phyloP scores from a whole-genome alignment of 1,140 invertebrate genomes.

The Nasonia longicornis region DNA sequence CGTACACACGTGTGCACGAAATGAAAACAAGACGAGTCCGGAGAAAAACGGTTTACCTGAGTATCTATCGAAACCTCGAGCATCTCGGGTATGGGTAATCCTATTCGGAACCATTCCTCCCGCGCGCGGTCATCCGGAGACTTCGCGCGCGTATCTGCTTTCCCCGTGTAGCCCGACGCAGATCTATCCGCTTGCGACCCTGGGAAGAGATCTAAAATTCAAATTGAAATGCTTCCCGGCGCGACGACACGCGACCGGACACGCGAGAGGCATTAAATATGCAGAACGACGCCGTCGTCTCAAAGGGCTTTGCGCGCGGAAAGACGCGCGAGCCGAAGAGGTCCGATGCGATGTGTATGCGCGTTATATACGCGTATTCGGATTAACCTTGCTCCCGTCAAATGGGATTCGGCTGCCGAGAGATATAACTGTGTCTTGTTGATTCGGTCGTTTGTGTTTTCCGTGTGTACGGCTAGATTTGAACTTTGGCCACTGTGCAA shows the following conservation, averaged over 20 bases:
- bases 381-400: slow-evolving; percentile 15
- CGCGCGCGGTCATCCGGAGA: slow-evolving; percentile 28
- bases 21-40: slow-evolving; percentile 15
- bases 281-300: slow-evolving; percentile 56
- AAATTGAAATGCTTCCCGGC: slow-evolving; percentile 61
- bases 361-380: background rate
- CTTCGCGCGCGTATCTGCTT: slow-evolving; percentile 44
- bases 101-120: slow-evolving; percentile 20
- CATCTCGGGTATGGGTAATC: slow-evolving; percentile 24
- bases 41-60: slow-evolving; percentile 38
- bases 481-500: background rate
- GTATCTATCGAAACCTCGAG: background rate
- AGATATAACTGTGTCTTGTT: background rate
- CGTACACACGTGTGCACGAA: background rate
- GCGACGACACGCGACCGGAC: slow-evolving; percentile 47
- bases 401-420: background rate
- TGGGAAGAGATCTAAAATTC: slow-evolving; percentile 61
- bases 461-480: background rate
- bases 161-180: slow-evolving; percentile 44
- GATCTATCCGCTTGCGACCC: slow-evolving; percentile 54
- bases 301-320: slow-evolving; percentile 52
- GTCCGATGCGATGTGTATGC: slow-evolving; percentile 7
- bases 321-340: slow-evolving; percentile 45
- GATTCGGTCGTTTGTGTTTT: background rate
- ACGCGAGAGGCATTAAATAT: slow-evolving; percentile 56